Percentiles rank a stretch among this genome's conserved stretches.
Conservation (phyloP, 2,113 vertebrate genomes). For the Emberiza fucata region DNA sequence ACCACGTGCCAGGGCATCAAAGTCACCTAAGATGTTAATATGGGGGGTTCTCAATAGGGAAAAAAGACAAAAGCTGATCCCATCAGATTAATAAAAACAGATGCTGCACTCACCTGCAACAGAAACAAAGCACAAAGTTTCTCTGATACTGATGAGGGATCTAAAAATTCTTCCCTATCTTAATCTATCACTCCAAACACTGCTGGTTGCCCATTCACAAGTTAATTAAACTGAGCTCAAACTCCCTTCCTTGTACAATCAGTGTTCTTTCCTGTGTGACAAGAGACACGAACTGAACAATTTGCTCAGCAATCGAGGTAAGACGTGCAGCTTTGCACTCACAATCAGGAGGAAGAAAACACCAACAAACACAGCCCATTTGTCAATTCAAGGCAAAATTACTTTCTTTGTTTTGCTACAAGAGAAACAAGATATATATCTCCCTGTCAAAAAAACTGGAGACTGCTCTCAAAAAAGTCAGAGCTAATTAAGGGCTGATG, state of each 20-base stretch:
- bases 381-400: neutral
- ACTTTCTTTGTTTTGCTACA: neutral
- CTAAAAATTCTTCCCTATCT: neutral
- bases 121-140: neutral
- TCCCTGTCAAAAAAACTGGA: neutral
- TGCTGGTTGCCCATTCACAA: neutral
- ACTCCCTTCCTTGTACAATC: neutral
- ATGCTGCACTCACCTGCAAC: neutral
- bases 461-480: neutral
- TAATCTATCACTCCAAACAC: neutral
- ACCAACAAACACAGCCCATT: neutral
- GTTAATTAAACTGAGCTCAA: neutral
- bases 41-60: neutral
- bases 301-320: neutral
- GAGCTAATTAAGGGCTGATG: conserved; percentile 32
- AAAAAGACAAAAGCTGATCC: neutral
- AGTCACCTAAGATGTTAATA: neutral
- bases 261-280: neutral
- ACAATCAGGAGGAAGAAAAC: neutral
- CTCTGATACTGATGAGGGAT: neutral
- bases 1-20: neutral
- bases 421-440: conserved; percentile 23
- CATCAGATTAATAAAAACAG: neutral
- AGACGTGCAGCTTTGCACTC: neutral
- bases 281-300: neutral